Conservation (phyloP, 2,113 vertebrate genomes). For the Vidua macroura region DNA sequence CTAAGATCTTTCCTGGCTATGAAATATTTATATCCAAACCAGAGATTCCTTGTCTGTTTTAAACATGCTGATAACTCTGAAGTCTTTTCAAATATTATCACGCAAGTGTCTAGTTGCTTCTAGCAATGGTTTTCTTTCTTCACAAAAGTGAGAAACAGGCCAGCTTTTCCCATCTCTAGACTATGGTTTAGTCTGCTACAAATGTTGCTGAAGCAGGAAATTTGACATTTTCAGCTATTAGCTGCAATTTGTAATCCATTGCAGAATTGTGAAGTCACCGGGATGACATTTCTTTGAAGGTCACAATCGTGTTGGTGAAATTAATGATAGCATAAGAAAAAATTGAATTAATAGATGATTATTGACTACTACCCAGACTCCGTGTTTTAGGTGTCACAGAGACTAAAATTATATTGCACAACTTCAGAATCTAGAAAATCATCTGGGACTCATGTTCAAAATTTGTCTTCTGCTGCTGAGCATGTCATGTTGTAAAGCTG, state of each 20-base stretch:
- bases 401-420: background rate
- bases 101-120: background rate
- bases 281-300: slow-evolving; percentile 31
- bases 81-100: background rate
- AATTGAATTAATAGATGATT: background rate
- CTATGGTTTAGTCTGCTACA: background rate
- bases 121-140: background rate
- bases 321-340: slow-evolving; percentile 22
- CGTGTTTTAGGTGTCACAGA: background rate
- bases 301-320: slow-evolving; percentile 11
- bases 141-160: background rate
- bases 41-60: background rate
- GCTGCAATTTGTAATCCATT: background rate
- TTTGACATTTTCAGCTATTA: background rate
- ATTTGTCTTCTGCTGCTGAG: background rate
- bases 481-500: background rate
- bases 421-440: slow-evolving; percentile 8
- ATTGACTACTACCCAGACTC: background rate
- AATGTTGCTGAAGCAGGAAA: background rate
- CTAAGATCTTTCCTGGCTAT: background rate
- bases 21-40: background rate
- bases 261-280: background rate
- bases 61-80: background rate
- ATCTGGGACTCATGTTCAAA: background rate
- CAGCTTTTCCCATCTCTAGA: background rate